Evolutionary conservation across 2,113 vertebrate genomes (phyloP).

Genomic region (Mesitornis unicolor): DNA sequence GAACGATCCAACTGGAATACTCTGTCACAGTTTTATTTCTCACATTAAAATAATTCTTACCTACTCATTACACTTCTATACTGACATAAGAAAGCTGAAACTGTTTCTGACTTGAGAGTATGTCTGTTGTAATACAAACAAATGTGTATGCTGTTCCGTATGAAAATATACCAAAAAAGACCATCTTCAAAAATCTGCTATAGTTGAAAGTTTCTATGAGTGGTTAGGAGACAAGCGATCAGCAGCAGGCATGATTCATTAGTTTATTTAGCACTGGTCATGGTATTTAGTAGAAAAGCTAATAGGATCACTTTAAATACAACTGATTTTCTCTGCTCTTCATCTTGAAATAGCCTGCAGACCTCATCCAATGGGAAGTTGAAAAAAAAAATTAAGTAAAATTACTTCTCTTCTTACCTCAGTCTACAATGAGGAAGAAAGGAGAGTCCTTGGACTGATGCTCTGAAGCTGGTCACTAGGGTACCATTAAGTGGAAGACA

Average conservation of each 20-base stretch:
- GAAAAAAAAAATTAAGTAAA: background rate
- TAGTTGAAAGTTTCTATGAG: constrained; percentile 35
- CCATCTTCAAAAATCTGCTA: constrained; percentile 12
- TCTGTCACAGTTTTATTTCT: background rate
- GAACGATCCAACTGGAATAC: background rate
- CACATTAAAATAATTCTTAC: background rate
- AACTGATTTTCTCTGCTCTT: background rate
- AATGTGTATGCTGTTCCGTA: background rate
- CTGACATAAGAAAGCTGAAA: constrained; percentile 12
- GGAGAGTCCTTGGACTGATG: background rate
- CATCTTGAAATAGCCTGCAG: background rate
- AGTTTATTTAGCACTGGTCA: constrained; percentile 1
- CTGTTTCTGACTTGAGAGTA: constrained; percentile 20
- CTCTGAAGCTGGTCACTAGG: background rate
- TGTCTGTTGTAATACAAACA: constrained; percentile 14
- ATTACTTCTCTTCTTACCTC: background rate
- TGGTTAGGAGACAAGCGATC: constrained; percentile 29
- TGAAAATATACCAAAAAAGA: background rate
- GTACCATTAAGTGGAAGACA: background rate
- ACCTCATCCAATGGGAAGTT: background rate
- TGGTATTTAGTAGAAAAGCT: background rate
- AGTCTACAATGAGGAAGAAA: background rate
- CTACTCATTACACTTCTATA: background rate
- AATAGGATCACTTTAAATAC: background rate
- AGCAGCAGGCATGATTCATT: background rate